Evolutionary conservation across 1,140 invertebrate species (phyloP), one percentile per base, ranked within the genome.

Genomic region (Antheraea pernyi): DNA sequence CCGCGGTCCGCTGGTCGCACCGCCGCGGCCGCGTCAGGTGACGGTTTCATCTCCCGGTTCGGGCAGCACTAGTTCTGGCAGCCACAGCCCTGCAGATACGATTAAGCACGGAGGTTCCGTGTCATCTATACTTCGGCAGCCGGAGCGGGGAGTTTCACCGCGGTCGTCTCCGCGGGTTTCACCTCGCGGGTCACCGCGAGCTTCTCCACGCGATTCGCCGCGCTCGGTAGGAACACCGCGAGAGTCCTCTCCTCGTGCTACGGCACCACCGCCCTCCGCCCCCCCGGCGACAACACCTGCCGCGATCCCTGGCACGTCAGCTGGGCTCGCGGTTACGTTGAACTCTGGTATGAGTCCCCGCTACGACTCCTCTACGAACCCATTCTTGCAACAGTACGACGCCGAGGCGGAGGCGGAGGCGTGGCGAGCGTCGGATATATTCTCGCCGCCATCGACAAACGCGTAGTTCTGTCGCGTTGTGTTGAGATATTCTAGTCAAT

Each of bases 1-100:
- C 70, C 88, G 89, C 79, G 88, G 87, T 81, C 87, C 89, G 61
- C 86, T 91, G 85, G 88, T 85, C 91, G 92, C 85, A 82, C 91
- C 92, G 70, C 93, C 93, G 84, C 93, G 93, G 85, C 88, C 89
- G 82, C 90, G 91, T 70, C 88, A 91, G 93, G 95, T 95, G 95
- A 95, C 95, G 94, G 94, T 95, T 82, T 95, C 94, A 83, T 95
- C 95, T 80, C 95, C 95, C 92, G 95, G 95, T 92, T 95, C 95
- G 84, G 95, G 95, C 95, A 95, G 95, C 91, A 95, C 88, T 94
- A 95, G 92, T 87, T 93, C 88, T 75, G 94, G 93, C 81, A 95
- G 94, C 72, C 95, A 94, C 86, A 94, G 94, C 76, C 94, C 93
- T 59, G 94, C 95, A 71, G 95, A 96, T 74, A 95, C 95, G 65